A percentile compares a stretch with the other conserved stretches of the same genome.
These are phyloP conservation scores for Tetramorium alpestre DNA, from an alignment of 1,140 invertebrate genomes.

Conservation along the genomic window DNA sequence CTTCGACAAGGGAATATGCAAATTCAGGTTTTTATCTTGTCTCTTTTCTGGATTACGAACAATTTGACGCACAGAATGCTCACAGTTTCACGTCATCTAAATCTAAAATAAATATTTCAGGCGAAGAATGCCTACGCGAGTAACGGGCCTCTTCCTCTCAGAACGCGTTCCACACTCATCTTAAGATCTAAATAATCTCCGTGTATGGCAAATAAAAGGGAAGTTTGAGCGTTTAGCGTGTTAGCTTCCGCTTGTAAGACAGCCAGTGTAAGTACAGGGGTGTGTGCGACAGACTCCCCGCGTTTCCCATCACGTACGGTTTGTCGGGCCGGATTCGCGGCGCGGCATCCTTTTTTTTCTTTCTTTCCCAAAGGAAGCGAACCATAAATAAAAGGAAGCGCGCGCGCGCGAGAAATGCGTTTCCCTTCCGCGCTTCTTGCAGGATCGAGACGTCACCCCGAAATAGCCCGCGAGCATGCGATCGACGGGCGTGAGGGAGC, in stretches of 20 bases:
- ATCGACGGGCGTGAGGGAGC: not conserved
- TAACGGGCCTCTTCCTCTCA: conserved; percentile 19
- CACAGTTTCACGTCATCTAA: conserved; percentile 39
- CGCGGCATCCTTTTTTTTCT: not conserved
- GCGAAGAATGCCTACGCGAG: conserved; percentile 18
- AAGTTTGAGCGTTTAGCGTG: not conserved
- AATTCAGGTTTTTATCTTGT: conserved; percentile 10
- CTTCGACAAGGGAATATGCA: not conserved
- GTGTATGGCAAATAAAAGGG: conserved; percentile 57
- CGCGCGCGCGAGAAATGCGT: not conserved
- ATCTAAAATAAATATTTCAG: conserved; percentile 66
- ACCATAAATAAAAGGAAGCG: not conserved
- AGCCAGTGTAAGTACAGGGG: not conserved
- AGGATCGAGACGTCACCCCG: conserved; percentile 11
- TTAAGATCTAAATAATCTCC: conserved; percentile 55
- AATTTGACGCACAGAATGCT: conserved; percentile 30
- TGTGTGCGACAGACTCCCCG: not conserved
- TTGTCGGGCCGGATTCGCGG: not conserved
- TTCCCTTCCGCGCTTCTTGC: not conserved
- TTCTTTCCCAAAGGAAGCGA: not conserved
- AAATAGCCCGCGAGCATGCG: conserved; percentile 17
- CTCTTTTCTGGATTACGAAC: not conserved
- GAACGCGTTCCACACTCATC: conserved; percentile 26
- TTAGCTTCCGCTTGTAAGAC: conserved; percentile 12
- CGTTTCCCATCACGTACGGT: not conserved